These are phyloP conservation scores for Arizona elegans DNA, from an alignment of 2,113 vertebrate species.

Conservation along the genomic window DNA sequence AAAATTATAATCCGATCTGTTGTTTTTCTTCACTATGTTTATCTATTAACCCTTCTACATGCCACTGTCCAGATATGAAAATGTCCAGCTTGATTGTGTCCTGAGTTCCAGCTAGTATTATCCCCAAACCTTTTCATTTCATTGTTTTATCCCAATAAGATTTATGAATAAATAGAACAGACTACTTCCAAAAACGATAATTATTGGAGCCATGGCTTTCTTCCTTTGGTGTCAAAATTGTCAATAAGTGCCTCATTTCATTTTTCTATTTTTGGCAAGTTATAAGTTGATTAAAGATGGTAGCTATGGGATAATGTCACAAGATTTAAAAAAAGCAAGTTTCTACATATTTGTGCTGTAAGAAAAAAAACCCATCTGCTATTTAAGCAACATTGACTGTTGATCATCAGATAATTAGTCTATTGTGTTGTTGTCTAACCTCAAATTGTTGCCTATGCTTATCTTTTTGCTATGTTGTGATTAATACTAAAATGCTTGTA, in stretches of 20 bases:
- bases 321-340: not conserved
- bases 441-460: conserved; percentile 1
- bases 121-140: not conserved
- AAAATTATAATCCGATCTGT: not conserved
- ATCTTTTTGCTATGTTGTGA: not conserved
- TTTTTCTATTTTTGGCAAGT: not conserved
- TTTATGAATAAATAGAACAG: not conserved
- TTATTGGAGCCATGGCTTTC: not conserved
- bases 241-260: not conserved
- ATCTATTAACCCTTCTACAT: not conserved
- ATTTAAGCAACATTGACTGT: not conserved
- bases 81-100: not conserved
- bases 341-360: not conserved
- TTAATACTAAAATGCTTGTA: not conserved
- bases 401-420: not conserved
- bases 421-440: not conserved
- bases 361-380: not conserved
- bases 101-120: not conserved
- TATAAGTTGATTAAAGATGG: not conserved
- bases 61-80: not conserved
- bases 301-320: not conserved
- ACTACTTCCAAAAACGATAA: not conserved
- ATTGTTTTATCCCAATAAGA: not conserved
- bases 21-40: not conserved
- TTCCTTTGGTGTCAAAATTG: not conserved